Conservation (phyloP, 1,140 invertebrate genomes). For the Dreissena polymorpha region DNA sequence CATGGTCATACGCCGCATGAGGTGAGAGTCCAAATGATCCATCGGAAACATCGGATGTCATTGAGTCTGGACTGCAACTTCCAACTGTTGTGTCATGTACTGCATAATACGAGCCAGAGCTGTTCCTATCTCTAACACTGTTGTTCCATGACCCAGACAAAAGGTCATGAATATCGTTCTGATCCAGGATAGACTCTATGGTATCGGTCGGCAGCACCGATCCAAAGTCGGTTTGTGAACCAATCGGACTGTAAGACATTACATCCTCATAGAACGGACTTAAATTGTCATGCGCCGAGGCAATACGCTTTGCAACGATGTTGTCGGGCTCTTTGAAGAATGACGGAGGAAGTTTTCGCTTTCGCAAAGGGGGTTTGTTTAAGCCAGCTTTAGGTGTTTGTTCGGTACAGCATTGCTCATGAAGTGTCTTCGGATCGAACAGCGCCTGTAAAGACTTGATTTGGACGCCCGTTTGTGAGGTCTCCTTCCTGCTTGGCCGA, state of each 20-base stretch:
- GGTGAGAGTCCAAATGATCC: constrained; percentile 12
- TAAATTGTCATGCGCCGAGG: background rate
- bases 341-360: constrained; percentile 72
- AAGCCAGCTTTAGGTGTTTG: constrained; percentile 19
- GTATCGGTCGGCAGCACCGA: constrained; percentile 59
- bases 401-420: constrained; percentile 71
- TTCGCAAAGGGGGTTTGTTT: constrained; percentile 66
- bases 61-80: constrained; percentile 32
- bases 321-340: constrained; percentile 72
- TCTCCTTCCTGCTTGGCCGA: constrained; percentile 58
- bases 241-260: constrained; percentile 26
- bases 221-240: constrained; percentile 16
- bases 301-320: too few relatives aligned
- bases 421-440: constrained; percentile 74
- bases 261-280: background rate
- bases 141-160: constrained; percentile 62
- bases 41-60: constrained; percentile 7
- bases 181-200: constrained; percentile 67
- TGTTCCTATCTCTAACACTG: constrained; percentile 35
- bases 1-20: background rate
- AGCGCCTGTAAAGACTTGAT: constrained; percentile 75
- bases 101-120: background rate
- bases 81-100: constrained; percentile 60
- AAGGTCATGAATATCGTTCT: constrained; percentile 64
- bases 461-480: constrained; percentile 70